Percentiles rank a stretch among this genome's conserved stretches.
These are phyloP conservation scores for Limnephilus rhombicus DNA, from an alignment of 2,888 invertebrate species.

Conservation along the genomic window DNA sequence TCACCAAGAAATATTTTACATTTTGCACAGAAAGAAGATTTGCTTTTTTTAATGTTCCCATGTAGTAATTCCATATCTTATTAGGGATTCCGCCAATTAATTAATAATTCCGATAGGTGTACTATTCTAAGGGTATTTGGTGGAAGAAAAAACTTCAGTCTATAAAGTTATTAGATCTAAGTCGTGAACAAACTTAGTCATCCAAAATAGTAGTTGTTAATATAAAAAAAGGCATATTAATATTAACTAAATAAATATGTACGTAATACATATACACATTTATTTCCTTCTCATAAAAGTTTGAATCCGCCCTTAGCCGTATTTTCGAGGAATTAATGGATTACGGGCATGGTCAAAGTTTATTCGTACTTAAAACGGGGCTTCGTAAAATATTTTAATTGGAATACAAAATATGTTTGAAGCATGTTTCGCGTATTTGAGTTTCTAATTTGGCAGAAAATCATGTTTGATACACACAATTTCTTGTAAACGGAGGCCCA, in stretches of 20 bases:
- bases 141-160: too few species aligned
- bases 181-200: too few species aligned
- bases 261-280: background rate
- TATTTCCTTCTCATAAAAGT: background rate
- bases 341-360: slow-evolving; percentile 42
- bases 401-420: slow-evolving; percentile 1
- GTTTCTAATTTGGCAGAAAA: background rate
- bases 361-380: background rate
- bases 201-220: too few species aligned
- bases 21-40: too few species aligned
- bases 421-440: background rate
- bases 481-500: background rate
- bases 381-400: background rate
- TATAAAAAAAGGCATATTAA: too few species aligned
- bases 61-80: too few species aligned
- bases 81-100: too few species aligned
- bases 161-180: too few species aligned
- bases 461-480: slow-evolving; percentile 1
- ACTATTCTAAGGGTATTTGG: too few species aligned
- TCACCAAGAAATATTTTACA: too few species aligned
- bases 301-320: background rate
- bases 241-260: background rate
- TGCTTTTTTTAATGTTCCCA: too few species aligned
- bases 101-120: too few species aligned
- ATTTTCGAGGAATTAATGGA: slow-evolving; percentile 35